Percentiles rank a stretch among this genome's conserved stretches.
Evolutionary conservation across 2,797 vertebrate species (phyloP).

Genomic region (Fistularia commersonii): DNA sequence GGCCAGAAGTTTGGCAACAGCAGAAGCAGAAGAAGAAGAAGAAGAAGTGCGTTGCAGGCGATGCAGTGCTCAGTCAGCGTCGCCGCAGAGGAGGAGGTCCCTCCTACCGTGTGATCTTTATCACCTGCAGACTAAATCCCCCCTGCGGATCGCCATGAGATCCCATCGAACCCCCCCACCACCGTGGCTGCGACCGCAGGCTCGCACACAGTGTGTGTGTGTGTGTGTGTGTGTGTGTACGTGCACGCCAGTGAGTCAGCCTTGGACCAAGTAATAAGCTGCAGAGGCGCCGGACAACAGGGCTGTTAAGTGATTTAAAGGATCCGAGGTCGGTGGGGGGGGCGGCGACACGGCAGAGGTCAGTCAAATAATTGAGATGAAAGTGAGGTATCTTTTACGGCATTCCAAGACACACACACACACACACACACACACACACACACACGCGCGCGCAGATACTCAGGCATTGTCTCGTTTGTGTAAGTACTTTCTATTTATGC

Average conservation of each 20-base stretch:
- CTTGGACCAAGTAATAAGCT: conserved; percentile 47
- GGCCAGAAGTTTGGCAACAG: not conserved
- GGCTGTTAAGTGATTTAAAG: conserved; percentile 56
- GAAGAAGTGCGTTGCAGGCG: conserved; percentile 1
- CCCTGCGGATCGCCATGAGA: too few species aligned
- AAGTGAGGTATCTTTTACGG: conserved; percentile 41
- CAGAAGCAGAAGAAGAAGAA: too few species aligned
- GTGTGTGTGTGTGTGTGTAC: too few species aligned
- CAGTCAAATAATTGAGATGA: conserved; percentile 51
- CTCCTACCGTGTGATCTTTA: conserved; percentile 18
- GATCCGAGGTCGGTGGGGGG: conserved; percentile 21
- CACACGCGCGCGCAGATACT: too few species aligned
- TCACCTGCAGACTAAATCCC: conserved; percentile 13
- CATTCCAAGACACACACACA: conserved; percentile 18
- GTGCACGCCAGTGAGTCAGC: conserved; percentile 33
- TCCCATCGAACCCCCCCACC: conserved; percentile 27
- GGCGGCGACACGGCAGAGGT: conserved; percentile 44
- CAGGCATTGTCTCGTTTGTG: conserved; percentile 41
- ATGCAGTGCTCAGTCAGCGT: too few species aligned
- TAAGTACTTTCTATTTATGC: conserved; percentile 62
- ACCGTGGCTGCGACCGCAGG: conserved; percentile 36
- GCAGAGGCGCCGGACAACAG: conserved; percentile 41
- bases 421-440: conserved; percentile 11
- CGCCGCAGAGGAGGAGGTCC: too few species aligned
- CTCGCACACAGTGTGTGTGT: conserved; percentile 40